Conservation (phyloP, 2,797 vertebrate genomes). For the Acanthurus lineatus region DNA sequence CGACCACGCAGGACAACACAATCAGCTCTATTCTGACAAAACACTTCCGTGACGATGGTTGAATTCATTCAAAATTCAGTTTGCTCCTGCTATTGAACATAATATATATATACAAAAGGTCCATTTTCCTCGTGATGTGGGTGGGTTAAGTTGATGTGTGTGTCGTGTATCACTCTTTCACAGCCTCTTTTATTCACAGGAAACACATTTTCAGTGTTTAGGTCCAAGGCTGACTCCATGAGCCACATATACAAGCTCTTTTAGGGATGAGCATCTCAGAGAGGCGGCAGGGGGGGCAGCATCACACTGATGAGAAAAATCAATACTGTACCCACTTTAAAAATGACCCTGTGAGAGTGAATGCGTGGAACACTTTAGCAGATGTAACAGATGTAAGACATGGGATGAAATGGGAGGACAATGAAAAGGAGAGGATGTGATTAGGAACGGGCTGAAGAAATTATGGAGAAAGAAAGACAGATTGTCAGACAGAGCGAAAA, state of each 20-base stretch:
- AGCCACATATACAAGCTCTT: constrained; percentile 20
- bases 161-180: constrained; percentile 1
- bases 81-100: constrained; percentile 15
- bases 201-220: constrained; percentile 20
- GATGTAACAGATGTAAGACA: constrained; percentile 18
- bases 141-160: constrained; percentile 22
- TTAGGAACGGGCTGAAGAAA: constrained; percentile 12
- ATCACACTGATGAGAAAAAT: constrained; percentile 35
- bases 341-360: constrained; percentile 31
- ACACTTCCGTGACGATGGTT: constrained; percentile 3
- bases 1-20: constrained; percentile 25
- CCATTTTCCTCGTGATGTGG: constrained; percentile 39
- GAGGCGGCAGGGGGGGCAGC: constrained; percentile 28
- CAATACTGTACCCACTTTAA: constrained; percentile 38
- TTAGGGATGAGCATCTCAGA: neutral
- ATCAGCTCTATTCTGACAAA: constrained; percentile 13
- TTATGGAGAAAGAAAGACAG: neutral
- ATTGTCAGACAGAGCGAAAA: neutral
- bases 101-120: constrained; percentile 24
- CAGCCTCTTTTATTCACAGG: constrained; percentile 4
- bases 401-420: constrained; percentile 4
- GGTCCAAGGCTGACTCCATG: constrained; percentile 10
- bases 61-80: constrained; percentile 45
- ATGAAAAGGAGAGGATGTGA: constrained; percentile 2
- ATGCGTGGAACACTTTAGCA: constrained; percentile 24